Conservation (phyloP, 35 echinoderm and acorn worm species). For the Hemicentrotus pulcherrimus region DNA sequence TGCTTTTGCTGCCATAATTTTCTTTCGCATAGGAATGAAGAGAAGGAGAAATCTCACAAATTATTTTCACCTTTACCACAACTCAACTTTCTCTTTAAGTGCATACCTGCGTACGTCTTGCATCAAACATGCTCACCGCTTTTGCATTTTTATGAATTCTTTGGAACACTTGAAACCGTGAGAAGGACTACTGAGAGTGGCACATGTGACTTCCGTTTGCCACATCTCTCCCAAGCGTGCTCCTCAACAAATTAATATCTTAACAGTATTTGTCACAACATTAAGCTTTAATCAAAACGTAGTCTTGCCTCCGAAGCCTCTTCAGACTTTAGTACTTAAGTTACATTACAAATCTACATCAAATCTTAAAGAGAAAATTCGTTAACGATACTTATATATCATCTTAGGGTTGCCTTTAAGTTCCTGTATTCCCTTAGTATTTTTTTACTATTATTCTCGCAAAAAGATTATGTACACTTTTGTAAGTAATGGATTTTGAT, state of each 20-base stretch:
- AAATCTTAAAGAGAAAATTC: too few relatives aligned
- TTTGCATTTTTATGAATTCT: constrained; percentile 5
- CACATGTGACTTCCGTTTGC: neutral
- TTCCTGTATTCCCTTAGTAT: too few relatives aligned
- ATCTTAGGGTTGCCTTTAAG: too few relatives aligned
- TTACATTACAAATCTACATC: too few relatives aligned
- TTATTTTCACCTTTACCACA: too few relatives aligned
- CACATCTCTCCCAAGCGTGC: neutral
- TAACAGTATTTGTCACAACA: neutral
- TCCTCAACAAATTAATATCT: neutral
- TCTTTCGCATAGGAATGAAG: too few relatives aligned
- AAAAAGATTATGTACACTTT: too few relatives aligned
- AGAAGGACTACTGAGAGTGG: neutral
- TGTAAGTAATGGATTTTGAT: too few relatives aligned
- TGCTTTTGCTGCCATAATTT: too few relatives aligned
- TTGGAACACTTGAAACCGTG: neutral
- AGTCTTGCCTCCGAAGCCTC: neutral
- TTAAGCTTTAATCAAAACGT: neutral
- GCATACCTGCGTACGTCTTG: neutral
- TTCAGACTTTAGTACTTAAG: neutral
- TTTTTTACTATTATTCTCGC: too few relatives aligned
- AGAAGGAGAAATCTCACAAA: too few relatives aligned
- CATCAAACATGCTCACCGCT: neutral
- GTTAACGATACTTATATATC: too few relatives aligned
- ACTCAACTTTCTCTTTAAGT: neutral